phyloP scores from a whole-genome alignment of 1,140 invertebrate species.

The Tetramorium simillimum region DNA sequence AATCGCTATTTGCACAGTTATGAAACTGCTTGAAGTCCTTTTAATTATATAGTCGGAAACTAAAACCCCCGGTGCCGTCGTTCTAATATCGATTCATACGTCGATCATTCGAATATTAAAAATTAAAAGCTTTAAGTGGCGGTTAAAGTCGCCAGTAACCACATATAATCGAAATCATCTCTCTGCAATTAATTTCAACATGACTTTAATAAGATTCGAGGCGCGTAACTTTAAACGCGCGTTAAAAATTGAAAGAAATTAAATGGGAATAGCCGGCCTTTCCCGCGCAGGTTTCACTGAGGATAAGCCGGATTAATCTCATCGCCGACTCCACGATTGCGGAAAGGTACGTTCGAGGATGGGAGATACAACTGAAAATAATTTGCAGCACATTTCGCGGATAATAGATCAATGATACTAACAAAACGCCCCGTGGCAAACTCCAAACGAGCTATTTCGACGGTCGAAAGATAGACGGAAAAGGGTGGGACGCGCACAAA shows the following conservation, averaged over 20 bases:
- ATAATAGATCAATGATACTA: conserved; percentile 18
- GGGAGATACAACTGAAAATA: conserved; percentile 6
- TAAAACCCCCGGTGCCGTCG: background rate
- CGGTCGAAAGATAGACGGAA: background rate
- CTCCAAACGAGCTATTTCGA: conserved; percentile 37
- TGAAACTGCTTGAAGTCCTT: background rate
- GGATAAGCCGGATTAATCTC: background rate
- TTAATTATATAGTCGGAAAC: background rate
- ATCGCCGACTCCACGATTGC: background rate
- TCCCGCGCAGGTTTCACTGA: background rate
- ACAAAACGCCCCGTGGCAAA: background rate
- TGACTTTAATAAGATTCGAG: background rate
- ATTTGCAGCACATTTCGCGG: conserved; percentile 7
- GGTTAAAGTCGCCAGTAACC: background rate
- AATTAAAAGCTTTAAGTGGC: background rate
- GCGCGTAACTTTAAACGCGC: background rate
- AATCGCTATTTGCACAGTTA: background rate
- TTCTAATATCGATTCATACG: background rate
- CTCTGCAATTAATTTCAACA: background rate
- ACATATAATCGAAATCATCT: background rate
- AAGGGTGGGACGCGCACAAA: background rate
- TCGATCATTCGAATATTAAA: background rate
- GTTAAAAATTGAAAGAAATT: background rate
- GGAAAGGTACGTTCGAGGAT: background rate
- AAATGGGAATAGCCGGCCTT: background rate